Percentiles rank a stretch among this genome's conserved stretches.
Evolutionary conservation across 2,888 invertebrate species (phyloP).

Genomic region (Caenorhabditis japonica): DNA sequence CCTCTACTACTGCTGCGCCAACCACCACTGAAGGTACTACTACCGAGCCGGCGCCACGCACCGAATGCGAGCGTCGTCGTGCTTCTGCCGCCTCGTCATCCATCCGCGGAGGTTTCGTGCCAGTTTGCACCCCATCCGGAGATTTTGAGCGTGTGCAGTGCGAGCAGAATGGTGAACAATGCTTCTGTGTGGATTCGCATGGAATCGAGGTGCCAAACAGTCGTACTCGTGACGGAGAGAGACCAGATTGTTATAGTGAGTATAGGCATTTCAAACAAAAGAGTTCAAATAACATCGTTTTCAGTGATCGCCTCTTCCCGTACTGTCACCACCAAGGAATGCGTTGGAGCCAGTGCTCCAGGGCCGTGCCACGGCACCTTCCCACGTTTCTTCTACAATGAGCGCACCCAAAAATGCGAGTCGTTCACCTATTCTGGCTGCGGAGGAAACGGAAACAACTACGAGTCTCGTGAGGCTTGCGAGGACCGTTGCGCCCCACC

Average conservation of each 20-base stretch:
- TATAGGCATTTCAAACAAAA: background rate
- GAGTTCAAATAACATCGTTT: too few species aligned
- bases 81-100: constrained; percentile 62
- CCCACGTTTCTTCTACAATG: constrained; percentile 73
- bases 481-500: constrained; percentile 64
- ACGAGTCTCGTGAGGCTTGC: constrained; percentile 68
- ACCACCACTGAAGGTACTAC: constrained; percentile 41
- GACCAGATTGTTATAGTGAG: constrained; percentile 75
- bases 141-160: constrained; percentile 78
- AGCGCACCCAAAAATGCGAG: constrained; percentile 66
- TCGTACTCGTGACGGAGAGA: constrained; percentile 61
- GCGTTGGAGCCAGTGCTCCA: constrained; percentile 62
- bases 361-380: constrained; percentile 72
- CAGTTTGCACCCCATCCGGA: constrained; percentile 78
- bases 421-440: constrained; percentile 69
- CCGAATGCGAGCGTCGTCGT: constrained; percentile 72
- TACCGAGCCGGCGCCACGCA: constrained; percentile 39
- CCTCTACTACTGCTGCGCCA: constrained; percentile 14
- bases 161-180: constrained; percentile 78
- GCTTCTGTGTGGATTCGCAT: constrained; percentile 79
- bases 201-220: constrained; percentile 76
- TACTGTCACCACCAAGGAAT: constrained; percentile 66
- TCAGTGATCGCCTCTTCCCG: constrained; percentile 68
- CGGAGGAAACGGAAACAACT: constrained; percentile 77
- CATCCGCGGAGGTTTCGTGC: constrained; percentile 78